phyloP scores from a whole-genome alignment of 2,797 vertebrate species.

The Malurus splendens region DNA sequence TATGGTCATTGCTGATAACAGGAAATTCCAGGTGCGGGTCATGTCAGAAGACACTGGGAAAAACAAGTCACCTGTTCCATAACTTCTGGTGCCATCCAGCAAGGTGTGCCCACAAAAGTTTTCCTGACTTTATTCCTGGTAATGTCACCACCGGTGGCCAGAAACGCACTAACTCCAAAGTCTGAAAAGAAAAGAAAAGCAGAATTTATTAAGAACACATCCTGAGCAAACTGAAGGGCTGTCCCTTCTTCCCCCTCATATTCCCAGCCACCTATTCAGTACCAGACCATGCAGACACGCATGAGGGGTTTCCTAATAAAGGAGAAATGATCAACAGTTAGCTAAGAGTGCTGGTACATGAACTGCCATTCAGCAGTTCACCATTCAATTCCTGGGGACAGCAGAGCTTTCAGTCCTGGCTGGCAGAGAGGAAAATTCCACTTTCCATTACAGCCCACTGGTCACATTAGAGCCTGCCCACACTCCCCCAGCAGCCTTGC shows the following conservation, averaged over 20 bases:
- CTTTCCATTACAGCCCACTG: constrained; percentile 15
- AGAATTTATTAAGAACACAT: neutral
- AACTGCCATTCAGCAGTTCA: neutral
- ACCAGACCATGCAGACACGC: neutral
- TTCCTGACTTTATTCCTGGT: constrained; percentile 95
- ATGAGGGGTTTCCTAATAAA: constrained; percentile 15
- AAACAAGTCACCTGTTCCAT: constrained; percentile 88
- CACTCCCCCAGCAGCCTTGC: neutral
- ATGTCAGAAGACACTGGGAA: neutral
- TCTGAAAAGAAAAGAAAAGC: constrained; percentile 69
- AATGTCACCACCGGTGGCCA: constrained; percentile 92
- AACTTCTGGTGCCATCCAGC: constrained; percentile 97
- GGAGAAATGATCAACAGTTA: neutral
- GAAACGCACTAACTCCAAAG: constrained; percentile 92
- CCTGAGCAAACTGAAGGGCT: neutral
- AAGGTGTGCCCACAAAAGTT: constrained; percentile 93
- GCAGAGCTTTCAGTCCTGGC: neutral
- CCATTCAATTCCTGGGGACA: neutral
- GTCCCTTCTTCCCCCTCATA: neutral
- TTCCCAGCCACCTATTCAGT: neutral
- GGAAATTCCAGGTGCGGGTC: neutral
- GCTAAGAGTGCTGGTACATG: neutral
- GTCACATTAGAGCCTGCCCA: neutral
- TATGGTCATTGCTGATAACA: fast-evolving
- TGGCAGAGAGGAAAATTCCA: constrained; percentile 31